Conservation (phyloP, 2,888 invertebrate genomes). For the Dichetophora obliterata region DNA sequence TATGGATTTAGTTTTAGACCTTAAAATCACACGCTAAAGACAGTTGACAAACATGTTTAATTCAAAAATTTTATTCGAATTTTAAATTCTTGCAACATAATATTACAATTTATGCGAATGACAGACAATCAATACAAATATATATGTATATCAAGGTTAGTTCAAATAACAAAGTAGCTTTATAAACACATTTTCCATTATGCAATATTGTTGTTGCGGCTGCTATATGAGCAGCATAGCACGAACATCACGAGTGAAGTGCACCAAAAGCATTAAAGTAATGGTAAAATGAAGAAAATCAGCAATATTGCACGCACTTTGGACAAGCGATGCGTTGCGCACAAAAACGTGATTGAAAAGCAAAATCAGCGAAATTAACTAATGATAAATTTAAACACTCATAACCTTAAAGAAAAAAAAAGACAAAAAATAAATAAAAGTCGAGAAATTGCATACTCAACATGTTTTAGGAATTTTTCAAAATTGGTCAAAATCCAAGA, state of each 20-base stretch:
- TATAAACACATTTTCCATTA: not conserved
- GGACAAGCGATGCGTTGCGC: constrained; percentile 2
- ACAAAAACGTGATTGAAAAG: constrained; percentile 17
- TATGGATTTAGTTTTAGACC: not conserved
- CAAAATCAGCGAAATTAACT: not conserved
- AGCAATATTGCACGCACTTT: not conserved
- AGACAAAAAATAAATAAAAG: not conserved
- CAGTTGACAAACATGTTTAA: not conserved
- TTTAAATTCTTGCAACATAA: constrained; percentile 12
- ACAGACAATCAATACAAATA: not conserved
- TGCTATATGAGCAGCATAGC: not conserved
- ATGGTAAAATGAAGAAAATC: not conserved
- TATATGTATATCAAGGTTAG: constrained; percentile 14
- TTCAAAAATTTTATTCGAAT: not conserved
- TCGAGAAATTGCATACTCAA: not conserved
- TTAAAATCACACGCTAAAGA: not conserved
- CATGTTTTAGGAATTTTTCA: not conserved
- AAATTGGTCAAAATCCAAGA: not conserved
- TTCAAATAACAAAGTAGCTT: not conserved
- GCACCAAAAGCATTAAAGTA: not conserved
- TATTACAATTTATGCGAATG: not conserved
- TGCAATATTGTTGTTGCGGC: not conserved
- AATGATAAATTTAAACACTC: not conserved
- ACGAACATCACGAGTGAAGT: not conserved
- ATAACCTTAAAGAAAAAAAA: not conserved